phyloP scores from a whole-genome alignment of 2,113 vertebrate genomes.

The Mungos mungo region DNA sequence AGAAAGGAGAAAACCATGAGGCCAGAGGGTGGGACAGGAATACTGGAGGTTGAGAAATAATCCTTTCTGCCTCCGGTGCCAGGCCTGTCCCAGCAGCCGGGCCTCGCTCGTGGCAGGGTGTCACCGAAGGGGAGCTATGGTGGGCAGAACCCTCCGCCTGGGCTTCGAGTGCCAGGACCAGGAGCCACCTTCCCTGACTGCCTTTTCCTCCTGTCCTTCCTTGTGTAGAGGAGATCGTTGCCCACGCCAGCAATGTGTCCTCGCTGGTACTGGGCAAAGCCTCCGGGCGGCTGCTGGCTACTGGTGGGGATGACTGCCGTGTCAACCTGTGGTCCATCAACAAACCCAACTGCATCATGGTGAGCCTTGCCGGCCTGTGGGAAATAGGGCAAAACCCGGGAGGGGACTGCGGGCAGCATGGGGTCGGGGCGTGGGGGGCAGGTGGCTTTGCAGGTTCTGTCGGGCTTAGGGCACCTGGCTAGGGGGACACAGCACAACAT shows the following conservation, averaged over 20 bases:
- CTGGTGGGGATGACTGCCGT: constrained; percentile 94
- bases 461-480: not conserved
- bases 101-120: not conserved
- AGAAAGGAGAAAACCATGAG: not conserved
- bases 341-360: constrained; percentile 99
- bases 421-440: not conserved
- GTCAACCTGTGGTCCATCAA: constrained; percentile 97
- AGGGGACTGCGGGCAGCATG: not conserved
- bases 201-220: constrained; percentile 14
- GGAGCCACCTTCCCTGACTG: not conserved
- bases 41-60: not conserved
- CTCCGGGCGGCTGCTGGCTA: constrained; percentile 94
- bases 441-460: not conserved
- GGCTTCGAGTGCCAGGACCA: not conserved
- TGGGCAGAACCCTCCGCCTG: not conserved
- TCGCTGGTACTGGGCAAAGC: constrained; percentile 93
- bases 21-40: not conserved
- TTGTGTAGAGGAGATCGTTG: constrained; percentile 92
- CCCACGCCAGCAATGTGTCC: constrained; percentile 93
- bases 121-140: not conserved
- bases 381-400: rapidly evolving
- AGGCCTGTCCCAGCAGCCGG: not conserved
- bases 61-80: not conserved
- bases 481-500: not conserved
- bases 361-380: constrained; percentile 77